Base-by-base conservation (phyloP, 1,140 invertebrate genomes). In the Andrena cerasifolii region DNA sequence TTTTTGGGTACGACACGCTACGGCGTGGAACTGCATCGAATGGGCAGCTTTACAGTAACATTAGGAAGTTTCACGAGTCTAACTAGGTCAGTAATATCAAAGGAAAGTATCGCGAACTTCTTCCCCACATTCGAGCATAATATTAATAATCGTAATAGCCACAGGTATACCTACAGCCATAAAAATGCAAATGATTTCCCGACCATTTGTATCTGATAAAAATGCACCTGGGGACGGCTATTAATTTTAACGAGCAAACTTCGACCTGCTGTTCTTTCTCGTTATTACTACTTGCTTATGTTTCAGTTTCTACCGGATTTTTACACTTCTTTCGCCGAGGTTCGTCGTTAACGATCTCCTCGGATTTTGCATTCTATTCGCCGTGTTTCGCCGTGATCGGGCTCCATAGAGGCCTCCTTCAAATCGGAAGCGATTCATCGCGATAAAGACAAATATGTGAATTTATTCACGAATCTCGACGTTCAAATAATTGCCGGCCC, bases 31-130 rank as follows among this genome's bases (percentile, higher is more conserved):
- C 3, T 36, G 7, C 31, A 59, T 36, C 21, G 56, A 59, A 59
- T 6, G 31, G 21, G 28, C n/a, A n/a, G n/a, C n/a, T n/a, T n/a
- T n/a, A n/a, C n/a, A n/a, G n/a, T n/a, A n/a, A n/a, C n/a, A 59
- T 59, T 28, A 6, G 16, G 18, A 59, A 59, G 18, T 59, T 59
- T 21, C n/a, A n/a, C 18, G 31, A 28, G n/a, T 28, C 18, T 59
- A 59, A 59, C 6, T 36, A 18, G 31, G 56, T 59, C 31, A 36
- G 56, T 36, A 36, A 36, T 59, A 59, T 59, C 56, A n/a, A 8
- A 21, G 31, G 21, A 59, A 36, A 36, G 28, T n/a, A 36, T 36
- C 6, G 7, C 28, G 14, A 5, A 5, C 26, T n/a, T 59, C 33
- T 12, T 3, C 31, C 31, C 10, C 1, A 7, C 4, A 10, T 36